Conservation (phyloP, 2,888 invertebrate species). For the Autographa pulchrina region DNA sequence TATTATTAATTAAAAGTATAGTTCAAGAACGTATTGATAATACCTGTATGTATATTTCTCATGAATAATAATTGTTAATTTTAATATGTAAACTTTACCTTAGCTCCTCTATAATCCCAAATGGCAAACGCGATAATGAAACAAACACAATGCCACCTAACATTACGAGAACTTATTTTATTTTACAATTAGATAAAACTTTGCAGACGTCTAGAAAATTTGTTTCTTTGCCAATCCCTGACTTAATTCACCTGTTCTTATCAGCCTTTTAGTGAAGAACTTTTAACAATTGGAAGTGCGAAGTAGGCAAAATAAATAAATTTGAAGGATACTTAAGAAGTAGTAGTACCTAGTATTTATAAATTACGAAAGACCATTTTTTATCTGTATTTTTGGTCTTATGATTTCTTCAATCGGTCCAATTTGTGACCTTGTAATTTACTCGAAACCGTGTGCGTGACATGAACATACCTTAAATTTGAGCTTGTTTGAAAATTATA, state of each 20-base stretch:
- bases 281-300: conserved; percentile 21
- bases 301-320: conserved; percentile 9
- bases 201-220: conserved; percentile 62
- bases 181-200: conserved; percentile 54
- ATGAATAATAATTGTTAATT: conserved; percentile 1
- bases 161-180: conserved; percentile 41
- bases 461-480: background rate
- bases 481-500: background rate
- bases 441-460: background rate
- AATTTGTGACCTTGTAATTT: conserved; percentile 15
- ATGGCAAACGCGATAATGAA: conserved; percentile 31
- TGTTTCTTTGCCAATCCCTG: conserved; percentile 29
- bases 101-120: conserved; percentile 10
- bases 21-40: too few relatives aligned
- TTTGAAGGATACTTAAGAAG: background rate
- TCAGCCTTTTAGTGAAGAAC: background rate
- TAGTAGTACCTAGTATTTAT: background rate
- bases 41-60: too few relatives aligned
- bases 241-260: conserved; percentile 42
- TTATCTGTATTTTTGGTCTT: background rate
- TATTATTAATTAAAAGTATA: background rate
- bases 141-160: conserved; percentile 37
- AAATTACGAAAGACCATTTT: background rate
- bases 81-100: background rate
- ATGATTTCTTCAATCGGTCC: background rate